phyloP scores from a whole-genome alignment of 1,140 invertebrate genomes.

The Helicorthomorpha holstii region DNA sequence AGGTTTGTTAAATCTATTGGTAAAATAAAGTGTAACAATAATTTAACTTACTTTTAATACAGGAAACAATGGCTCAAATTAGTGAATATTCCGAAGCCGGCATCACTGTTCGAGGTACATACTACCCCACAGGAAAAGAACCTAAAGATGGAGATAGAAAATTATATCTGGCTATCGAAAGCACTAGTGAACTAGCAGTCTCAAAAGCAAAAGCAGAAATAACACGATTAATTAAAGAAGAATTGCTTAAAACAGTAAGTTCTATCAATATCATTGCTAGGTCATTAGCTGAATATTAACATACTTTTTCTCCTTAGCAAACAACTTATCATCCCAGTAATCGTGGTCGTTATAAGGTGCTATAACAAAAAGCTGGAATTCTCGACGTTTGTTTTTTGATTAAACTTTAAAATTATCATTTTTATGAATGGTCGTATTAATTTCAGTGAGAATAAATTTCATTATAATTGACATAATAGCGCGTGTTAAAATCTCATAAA shows the following conservation, averaged over 20 bases:
- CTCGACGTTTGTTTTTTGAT: too few relatives aligned
- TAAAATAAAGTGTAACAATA: not conserved
- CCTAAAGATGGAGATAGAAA: slow-evolving; percentile 85
- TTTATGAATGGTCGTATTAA: too few relatives aligned
- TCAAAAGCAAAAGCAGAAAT: slow-evolving; percentile 98
- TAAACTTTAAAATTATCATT: too few relatives aligned
- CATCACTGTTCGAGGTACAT: slow-evolving; percentile 95
- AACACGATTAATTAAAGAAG: slow-evolving; percentile 92
- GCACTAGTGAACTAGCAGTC: slow-evolving; percentile 88
- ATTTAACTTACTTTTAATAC: slow-evolving; percentile 15
- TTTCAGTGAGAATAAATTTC: too few relatives aligned
- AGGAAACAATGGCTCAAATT: slow-evolving; percentile 94
- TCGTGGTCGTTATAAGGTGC: slow-evolving; percentile 87
- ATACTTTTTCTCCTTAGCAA: slow-evolving; percentile 24
- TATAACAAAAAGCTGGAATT: too few relatives aligned
- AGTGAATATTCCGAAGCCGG: slow-evolving; percentile 98
- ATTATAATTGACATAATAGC: too few relatives aligned
- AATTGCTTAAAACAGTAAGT: slow-evolving; percentile 79
- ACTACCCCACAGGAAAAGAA: slow-evolving; percentile 70
- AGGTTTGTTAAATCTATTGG: slow-evolving; percentile 23
- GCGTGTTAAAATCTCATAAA: too few relatives aligned
- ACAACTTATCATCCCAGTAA: slow-evolving; percentile 64
- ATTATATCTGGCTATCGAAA: slow-evolving; percentile 96
- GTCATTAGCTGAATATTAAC: not conserved
- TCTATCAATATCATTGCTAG: slow-evolving; percentile 26